Evolutionary conservation across 2,888 invertebrate species (phyloP), one percentile per base, ranked within the genome.

Genomic region (Melanostoma scalare): DNA sequence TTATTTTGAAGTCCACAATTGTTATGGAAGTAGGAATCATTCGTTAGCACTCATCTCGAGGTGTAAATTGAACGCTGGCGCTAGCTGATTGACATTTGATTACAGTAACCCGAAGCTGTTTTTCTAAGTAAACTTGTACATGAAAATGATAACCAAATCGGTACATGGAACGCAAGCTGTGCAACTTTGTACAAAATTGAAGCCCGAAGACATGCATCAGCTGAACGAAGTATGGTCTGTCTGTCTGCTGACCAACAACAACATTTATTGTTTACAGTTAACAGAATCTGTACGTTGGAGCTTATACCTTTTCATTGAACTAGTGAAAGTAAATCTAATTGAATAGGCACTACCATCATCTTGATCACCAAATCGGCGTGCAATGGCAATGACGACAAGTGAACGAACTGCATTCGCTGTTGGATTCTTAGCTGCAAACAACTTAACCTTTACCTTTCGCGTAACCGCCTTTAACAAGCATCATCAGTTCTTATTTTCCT

Each of bases 271-370:
- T 56, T 48, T 31, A 40, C 60, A 20, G 50, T n/a, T 61, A 53
- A 75, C 67, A 81, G 81, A 77, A 71, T 72, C 72, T 55, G 50
- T 56, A 60, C 53, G n/a, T 6, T 38, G 60, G 68, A 65, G 75
- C 65, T 52, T 53, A 35, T 72, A 81, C 81, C 61, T 81, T 81
- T 67, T 72, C 72, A 20, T 68, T 42, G n/a, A 63, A 36, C 78
- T 53, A 79, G 84, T 79, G 84, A 84, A 84, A 84, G 84, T 79
- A 71, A 84, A 84, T 71, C 79, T 79, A 84, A 79, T 79, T 84
- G 84, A 84, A 84, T 84, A 69, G 79, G 58, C 84, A 69, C 68
- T 68, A 72, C 60, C 38, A 38, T 42, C 55, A 61, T 56, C 33
- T 42, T 61, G 53, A 58, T 42, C 63, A 38, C 38, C 38, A 9